Conservation (phyloP, 2,113 vertebrate genomes). For the Vidua chalybeata region DNA sequence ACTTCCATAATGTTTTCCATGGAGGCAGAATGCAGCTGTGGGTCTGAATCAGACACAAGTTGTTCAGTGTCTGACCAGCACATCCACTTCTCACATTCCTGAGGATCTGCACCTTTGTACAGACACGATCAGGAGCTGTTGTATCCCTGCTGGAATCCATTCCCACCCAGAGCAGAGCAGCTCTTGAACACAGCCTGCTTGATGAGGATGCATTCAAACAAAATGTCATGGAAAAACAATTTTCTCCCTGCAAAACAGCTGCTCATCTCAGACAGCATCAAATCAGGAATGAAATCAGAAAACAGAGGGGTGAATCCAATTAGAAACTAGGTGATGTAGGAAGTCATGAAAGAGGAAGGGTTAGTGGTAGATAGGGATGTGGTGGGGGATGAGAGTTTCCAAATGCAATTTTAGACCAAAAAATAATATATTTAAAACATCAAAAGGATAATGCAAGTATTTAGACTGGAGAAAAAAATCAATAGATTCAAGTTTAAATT, state of each 20-base stretch:
- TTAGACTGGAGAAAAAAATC: not conserved
- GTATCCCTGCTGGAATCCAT: not conserved
- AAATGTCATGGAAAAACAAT: not conserved
- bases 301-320: not conserved
- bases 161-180: not conserved
- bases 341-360: not conserved
- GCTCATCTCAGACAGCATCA: not conserved
- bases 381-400: not conserved
- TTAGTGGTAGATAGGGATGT: not conserved
- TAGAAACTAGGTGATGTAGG: not conserved
- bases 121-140: not conserved
- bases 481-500: not conserved
- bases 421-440: not conserved
- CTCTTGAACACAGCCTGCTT: not conserved
- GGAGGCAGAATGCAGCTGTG: not conserved
- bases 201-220: not conserved
- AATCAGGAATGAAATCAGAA: not conserved
- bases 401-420: not conserved
- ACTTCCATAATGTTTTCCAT: not conserved
- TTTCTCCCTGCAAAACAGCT: not conserved
- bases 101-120: not conserved
- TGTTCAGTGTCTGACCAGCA: not conserved
- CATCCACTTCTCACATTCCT: not conserved
- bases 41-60: not conserved
- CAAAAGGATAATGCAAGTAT: not conserved